Percentiles rank a stretch among this genome's conserved stretches.
Conservation (phyloP, 2,113 vertebrate genomes). For the Zootoca vivipara region DNA sequence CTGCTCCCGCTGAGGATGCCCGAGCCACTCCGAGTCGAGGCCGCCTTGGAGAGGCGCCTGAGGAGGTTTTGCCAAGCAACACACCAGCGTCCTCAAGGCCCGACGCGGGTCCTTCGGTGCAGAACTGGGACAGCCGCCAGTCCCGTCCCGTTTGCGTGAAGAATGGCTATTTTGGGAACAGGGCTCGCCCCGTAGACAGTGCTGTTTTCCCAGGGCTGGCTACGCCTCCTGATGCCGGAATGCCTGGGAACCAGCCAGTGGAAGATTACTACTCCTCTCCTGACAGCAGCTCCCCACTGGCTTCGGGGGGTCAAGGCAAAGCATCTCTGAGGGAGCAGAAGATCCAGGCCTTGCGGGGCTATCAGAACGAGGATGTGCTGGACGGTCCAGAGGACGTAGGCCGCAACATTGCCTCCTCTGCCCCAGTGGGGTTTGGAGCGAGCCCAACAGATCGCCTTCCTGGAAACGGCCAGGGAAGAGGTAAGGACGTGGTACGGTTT, state of each 20-base stretch:
- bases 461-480: neutral
- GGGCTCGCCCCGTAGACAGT: rapidly evolving
- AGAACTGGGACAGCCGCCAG: neutral
- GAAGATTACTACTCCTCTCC: neutral
- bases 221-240: rapidly evolving
- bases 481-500: neutral
- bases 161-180: slow-evolving; percentile 1
- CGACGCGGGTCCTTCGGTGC: neutral
- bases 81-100: neutral
- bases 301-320: neutral
- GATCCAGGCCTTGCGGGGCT: neutral
- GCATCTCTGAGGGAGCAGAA: neutral
- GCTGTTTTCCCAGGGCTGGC: rapidly evolving
- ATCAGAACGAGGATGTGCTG: neutral
- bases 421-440: neutral
- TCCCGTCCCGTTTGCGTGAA: neutral
- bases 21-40: neutral
- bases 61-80: too few relatives aligned
- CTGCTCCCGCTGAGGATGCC: too few relatives aligned
- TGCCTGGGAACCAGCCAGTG: neutral
- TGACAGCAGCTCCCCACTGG: neutral
- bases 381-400: neutral
- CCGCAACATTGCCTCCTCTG: too few relatives aligned
- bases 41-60: neutral
- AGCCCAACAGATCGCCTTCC: neutral